Evolutionary conservation across 2,888 invertebrate species (phyloP), one percentile per base, ranked within the genome.

Genomic region (Dione vanillae): DNA sequence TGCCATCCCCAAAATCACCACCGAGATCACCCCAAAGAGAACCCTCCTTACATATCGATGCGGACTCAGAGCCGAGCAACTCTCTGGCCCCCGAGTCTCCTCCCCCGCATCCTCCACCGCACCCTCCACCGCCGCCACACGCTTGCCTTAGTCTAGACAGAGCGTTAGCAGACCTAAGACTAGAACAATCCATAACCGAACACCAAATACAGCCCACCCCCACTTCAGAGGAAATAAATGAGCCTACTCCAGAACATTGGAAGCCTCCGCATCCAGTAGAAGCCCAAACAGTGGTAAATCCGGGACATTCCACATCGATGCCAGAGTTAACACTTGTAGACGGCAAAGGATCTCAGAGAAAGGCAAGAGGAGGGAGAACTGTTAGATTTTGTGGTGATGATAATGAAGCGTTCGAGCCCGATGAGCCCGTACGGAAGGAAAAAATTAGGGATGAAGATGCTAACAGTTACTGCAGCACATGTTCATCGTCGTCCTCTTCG

Each of bases 401-500:
- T 72, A 92, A 92, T 73, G 89, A 86, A 73, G 92, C 92, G 0
- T 92, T 92, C 72, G 92, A 92, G 72, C 92, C 92, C 0, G 93
- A 92, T 74, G 91, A 91, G 70, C 90, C 86, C 10, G 78, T 78
- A 37, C 83, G 90, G 73, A 83, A 84, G 74, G 87, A 87, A 71
- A 86, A 83, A 76, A 81, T 80, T 10, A 74, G 90, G 64, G 94
- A 95, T 59, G 96, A 96, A 8, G 96, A 96, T 81, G 95, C 95
- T 11, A 96, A 95, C 77, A 97, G 97, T 83, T 92, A 96, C 85
- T 96, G 96, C 82, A 98, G 98, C 86, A 98, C 98, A 51, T 98
- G 98, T 14, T 98, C 98, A 76, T 98, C 97, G 0, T 97, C 97
- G 37, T 97, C 97, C 16, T 97, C 98, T 66, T 98, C 97, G 76